These are phyloP conservation scores for Fundulus diaphanus DNA, from an alignment of 2,797 vertebrate species.

Conservation along the genomic window DNA sequence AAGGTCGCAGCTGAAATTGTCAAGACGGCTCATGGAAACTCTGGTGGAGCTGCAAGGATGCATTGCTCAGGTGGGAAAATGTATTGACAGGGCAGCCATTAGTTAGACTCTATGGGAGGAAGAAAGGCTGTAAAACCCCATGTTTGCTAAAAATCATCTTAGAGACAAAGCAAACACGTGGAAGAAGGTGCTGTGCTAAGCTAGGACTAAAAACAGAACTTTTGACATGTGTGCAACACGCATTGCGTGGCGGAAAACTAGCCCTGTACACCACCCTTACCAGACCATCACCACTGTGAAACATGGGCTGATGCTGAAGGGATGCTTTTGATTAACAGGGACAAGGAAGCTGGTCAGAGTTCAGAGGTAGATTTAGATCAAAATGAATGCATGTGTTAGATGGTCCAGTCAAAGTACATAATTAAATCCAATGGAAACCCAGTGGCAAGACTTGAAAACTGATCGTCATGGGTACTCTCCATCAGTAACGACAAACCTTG, in stretches of 20 bases:
- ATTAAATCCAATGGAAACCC: background rate
- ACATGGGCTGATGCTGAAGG: too few relatives aligned
- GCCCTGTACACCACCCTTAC: too few relatives aligned
- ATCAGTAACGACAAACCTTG: background rate
- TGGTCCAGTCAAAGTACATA: background rate
- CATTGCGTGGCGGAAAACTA: too few relatives aligned
- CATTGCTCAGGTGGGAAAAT: background rate
- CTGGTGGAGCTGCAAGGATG: background rate
- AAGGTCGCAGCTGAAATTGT: background rate
- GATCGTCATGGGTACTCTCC: background rate
- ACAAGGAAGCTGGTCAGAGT: background rate
- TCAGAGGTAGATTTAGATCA: background rate
- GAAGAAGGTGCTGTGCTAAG: too few relatives aligned
- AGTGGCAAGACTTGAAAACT: background rate
- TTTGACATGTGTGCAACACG: too few relatives aligned
- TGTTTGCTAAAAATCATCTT: too few relatives aligned
- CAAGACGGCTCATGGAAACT: background rate
- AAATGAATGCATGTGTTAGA: background rate
- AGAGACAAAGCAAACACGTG: too few relatives aligned
- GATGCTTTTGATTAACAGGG: too few relatives aligned
- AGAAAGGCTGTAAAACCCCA: background rate
- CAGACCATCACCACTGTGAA: too few relatives aligned
- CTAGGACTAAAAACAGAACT: too few relatives aligned
- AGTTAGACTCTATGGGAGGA: background rate
- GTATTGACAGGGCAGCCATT: background rate